phyloP scores from a whole-genome alignment of 2,113 vertebrate genomes.

The Myiozetetes cayanensis region DNA sequence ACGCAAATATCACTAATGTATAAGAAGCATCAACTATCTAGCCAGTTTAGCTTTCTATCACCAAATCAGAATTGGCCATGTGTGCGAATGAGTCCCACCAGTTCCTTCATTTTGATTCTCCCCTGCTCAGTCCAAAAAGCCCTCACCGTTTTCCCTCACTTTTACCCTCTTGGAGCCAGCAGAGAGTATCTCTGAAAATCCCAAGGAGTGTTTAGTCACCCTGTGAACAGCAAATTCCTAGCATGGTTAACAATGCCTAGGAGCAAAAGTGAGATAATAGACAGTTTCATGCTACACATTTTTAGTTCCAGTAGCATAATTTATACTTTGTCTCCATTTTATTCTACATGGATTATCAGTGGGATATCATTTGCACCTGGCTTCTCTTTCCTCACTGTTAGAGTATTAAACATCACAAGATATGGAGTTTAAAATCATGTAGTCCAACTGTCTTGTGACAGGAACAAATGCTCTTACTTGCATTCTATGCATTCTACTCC shows the following conservation, averaged over 20 bases:
- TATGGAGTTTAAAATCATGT: not conserved
- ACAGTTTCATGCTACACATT: not conserved
- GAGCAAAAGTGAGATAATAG: not conserved
- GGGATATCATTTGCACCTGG: not conserved
- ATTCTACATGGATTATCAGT: not conserved
- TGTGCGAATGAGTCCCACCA: not conserved
- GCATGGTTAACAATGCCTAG: not conserved
- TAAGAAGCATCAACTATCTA: not conserved
- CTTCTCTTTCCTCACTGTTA: not conserved
- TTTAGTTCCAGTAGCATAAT: not conserved
- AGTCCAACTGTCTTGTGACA: not conserved
- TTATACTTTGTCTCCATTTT: not conserved
- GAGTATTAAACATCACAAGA: not conserved
- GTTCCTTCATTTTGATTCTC: not conserved
- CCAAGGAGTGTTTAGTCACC: not conserved
- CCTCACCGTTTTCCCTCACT: not conserved
- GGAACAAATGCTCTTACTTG: not conserved
- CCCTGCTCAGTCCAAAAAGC: not conserved
- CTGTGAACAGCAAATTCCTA: not conserved
- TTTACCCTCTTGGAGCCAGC: not conserved
- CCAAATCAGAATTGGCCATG: not conserved
- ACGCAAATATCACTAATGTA: not conserved
- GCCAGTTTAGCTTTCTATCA: not conserved
- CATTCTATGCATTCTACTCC: not conserved
- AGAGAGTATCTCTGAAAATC: not conserved